Evolutionary conservation across 2,113 vertebrate species (phyloP), one percentile per base, ranked within the genome.

Genomic region (Ptilorrhoa leucosticta): DNA sequence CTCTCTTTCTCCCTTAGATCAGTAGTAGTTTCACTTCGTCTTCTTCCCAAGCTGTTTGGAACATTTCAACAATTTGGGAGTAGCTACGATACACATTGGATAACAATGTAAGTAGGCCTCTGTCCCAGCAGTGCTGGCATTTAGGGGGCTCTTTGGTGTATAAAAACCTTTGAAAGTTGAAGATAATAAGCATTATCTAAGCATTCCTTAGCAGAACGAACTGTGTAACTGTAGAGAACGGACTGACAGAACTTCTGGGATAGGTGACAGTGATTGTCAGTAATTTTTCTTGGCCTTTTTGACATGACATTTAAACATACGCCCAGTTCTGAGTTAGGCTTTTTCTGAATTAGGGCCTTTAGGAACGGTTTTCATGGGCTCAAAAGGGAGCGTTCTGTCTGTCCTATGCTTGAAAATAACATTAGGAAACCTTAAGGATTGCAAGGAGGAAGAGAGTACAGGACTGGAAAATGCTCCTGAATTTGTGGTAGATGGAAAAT

Each of bases 11-110:
- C 66, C 44, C 95, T 95, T 90, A 99, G 99, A 97, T 99, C 99
- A 40, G 99, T 99, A 31, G 99, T 99, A 80, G 99, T 99, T 75
- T 99, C 99, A 33, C 98, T 99, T 93, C 99, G 99, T 82, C 98
- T 99, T 58, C 98, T 99, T 81, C 99, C 99, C 21, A 99, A 99
- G 93, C 98, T 99, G 21, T 99, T 99, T 57, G 99, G 99, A 94
- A 99, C 99, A 7, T 99, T 99, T 97, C 99, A 99, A 28, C 99
- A 99, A 72, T 99, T 99, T 94, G 99, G 99, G 83, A 99, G 99
- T 97, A 99, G 99, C 97, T 99, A 99, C 6, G 99, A 99, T 96
- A 99, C 99, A 11, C 99, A 99, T 93, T 99, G 99, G 99, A 99
- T 99, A 97, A 99, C 99, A 71, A 99, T 99, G 99, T 99, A 97